A percentile compares a stretch with the other conserved stretches of the same genome.
Conservation (phyloP, 2,113 vertebrate genomes). For the Rhabdomys dilectus region DNA sequence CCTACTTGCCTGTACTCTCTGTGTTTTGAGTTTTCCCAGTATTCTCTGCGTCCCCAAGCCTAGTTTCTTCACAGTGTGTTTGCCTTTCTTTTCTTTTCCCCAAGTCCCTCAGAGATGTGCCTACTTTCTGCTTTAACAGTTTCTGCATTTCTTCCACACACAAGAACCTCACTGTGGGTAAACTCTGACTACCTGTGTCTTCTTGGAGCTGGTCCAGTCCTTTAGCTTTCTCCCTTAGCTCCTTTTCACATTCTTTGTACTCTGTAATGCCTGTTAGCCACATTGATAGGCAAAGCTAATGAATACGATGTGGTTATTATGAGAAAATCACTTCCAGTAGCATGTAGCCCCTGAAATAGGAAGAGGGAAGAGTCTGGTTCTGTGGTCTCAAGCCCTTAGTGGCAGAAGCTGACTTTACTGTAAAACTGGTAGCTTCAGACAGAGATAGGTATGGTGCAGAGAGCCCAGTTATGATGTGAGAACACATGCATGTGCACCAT, state of each 20-base stretch:
- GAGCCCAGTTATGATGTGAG: background rate
- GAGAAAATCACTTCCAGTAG: slow-evolving; percentile 6
- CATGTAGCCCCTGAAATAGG: background rate
- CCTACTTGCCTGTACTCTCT: background rate
- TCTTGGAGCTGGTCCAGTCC: background rate
- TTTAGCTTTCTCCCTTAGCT: background rate
- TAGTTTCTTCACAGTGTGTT: background rate
- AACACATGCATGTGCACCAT: background rate
- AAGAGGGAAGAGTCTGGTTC: slow-evolving; percentile 7
- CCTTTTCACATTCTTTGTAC: background rate
- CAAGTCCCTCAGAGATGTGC: background rate
- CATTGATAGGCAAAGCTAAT: background rate
- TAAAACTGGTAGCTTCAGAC: slow-evolving; percentile 8
- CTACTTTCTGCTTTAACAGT: background rate
- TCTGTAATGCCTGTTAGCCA: background rate
- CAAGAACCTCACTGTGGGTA: background rate
- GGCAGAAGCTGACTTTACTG: background rate
- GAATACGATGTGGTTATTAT: background rate
- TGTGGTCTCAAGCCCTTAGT: background rate
- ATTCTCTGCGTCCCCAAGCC: background rate
- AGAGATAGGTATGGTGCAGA: background rate
- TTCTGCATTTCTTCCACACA: slow-evolving; percentile 10
- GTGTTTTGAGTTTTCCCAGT: background rate
- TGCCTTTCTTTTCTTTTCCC: background rate
- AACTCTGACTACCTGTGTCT: background rate